Conservation (phyloP, 2,797 vertebrate species). For the Alca torda region DNA sequence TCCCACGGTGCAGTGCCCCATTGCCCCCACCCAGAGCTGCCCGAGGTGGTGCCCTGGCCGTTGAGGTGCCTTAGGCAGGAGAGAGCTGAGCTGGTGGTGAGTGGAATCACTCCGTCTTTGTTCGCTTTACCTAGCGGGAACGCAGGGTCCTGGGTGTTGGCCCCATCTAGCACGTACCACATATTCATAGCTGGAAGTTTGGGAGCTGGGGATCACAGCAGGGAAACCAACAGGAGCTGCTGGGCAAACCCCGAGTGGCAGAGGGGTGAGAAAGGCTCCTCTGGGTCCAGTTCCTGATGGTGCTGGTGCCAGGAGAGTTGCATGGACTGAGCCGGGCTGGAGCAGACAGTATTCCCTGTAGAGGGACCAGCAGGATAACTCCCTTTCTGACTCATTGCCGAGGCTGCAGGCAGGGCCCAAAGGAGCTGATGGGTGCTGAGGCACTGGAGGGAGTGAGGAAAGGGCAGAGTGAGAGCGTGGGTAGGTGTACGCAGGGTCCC, state of each 20-base stretch:
- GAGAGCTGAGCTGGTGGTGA: neutral
- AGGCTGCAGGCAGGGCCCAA: neutral
- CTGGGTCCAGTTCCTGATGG: neutral
- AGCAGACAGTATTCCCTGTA: neutral
- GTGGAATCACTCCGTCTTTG: neutral
- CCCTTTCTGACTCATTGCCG: neutral
- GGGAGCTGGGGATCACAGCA: neutral
- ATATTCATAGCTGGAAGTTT: neutral
- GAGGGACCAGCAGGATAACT: neutral
- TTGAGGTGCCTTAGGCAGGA: neutral
- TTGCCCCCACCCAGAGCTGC: neutral
- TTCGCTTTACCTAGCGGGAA: neutral
- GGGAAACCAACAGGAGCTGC: neutral
- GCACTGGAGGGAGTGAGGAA: neutral
- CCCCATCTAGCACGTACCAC: neutral
- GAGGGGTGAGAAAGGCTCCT: neutral
- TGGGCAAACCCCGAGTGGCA: neutral
- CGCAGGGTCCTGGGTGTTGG: neutral
- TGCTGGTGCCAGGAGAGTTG: neutral
- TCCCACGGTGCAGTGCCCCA: accelerated
- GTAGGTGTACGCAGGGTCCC: neutral
- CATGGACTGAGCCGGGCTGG: neutral
- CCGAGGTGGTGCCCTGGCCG: neutral
- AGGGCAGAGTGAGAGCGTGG: neutral
- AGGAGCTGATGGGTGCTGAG: neutral